Percentiles rank a stretch among this genome's conserved stretches.
These are phyloP conservation scores for Enteromius radiatus DNA, from an alignment of 2,797 vertebrate genomes.

Conservation along the genomic window DNA sequence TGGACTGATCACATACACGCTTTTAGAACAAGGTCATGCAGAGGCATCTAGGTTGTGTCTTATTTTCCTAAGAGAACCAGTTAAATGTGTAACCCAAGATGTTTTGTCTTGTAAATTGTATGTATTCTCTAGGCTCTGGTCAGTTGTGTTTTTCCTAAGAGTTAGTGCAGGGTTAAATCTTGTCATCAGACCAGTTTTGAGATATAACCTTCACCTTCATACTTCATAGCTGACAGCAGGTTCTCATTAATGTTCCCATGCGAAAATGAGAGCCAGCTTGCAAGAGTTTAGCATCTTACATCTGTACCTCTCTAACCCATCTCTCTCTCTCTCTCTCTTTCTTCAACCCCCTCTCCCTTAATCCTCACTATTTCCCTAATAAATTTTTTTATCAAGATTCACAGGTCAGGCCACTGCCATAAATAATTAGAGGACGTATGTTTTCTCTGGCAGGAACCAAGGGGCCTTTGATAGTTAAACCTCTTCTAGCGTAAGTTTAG, in stretches of 20 bases:
- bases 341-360: constrained; percentile 20
- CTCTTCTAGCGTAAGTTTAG: constrained; percentile 60
- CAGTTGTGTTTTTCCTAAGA: background rate
- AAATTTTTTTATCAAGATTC: constrained; percentile 54
- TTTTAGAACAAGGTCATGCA: background rate
- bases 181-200: constrained; percentile 28
- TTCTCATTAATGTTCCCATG: constrained; percentile 77
- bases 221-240: constrained; percentile 67
- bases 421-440: constrained; percentile 66
- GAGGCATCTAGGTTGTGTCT: background rate
- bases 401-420: constrained; percentile 62
- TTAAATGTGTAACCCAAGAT: background rate
- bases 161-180: constrained; percentile 22
- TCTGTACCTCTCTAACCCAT: constrained; percentile 64
- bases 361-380: constrained; percentile 37
- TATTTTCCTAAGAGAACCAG: background rate
- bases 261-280: constrained; percentile 81
- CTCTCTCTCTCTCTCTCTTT: constrained; percentile 13
- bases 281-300: constrained; percentile 56
- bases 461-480: constrained; percentile 62
- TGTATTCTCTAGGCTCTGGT: background rate
- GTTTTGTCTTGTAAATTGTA: background rate
- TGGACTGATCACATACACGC: too few species aligned
- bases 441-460: constrained; percentile 53
- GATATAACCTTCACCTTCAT: constrained; percentile 26